These are phyloP conservation scores for Melanotus villosus DNA, from an alignment of 2,888 invertebrate species.

Conservation along the genomic window DNA sequence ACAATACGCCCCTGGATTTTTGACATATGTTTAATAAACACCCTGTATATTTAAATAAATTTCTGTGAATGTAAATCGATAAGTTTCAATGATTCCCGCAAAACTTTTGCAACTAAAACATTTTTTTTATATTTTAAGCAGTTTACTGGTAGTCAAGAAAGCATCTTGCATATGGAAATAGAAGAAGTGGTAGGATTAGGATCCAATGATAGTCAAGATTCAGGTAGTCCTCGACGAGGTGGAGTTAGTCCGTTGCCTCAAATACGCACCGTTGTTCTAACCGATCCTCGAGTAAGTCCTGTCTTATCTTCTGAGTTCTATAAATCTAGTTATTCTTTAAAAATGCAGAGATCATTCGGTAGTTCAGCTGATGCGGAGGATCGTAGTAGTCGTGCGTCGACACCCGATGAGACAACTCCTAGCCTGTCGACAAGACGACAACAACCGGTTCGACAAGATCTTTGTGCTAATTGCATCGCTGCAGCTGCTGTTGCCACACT, in stretches of 20 bases:
- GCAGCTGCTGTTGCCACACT: constrained; percentile 54
- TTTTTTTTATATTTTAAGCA: constrained; percentile 61
- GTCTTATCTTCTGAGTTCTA: neutral
- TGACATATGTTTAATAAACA: no score
- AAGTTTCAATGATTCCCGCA: no score
- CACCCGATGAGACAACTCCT: constrained; percentile 77
- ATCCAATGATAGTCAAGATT: constrained; percentile 57
- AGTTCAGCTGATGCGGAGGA: constrained; percentile 69
- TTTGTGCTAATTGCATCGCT: constrained; percentile 64
- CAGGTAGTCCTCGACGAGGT: constrained; percentile 58
- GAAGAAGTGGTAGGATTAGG: constrained; percentile 68
- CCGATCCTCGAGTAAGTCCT: constrained; percentile 62
- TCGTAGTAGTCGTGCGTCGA: constrained; percentile 75
- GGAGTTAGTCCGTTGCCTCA: constrained; percentile 67
- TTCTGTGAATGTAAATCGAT: no score
- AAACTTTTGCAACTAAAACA: no score
- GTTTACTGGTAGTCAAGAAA: constrained; percentile 90
- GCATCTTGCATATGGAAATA: constrained; percentile 83
- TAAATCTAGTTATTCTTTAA: neutral
- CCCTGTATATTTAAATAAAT: no score
- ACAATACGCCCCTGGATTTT: no score
- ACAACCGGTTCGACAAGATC: constrained; percentile 60
- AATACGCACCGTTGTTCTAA: constrained; percentile 64
- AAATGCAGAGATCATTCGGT: constrained; percentile 62
- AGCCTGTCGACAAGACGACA: constrained; percentile 64